A percentile compares a stretch with the other conserved stretches of the same genome.
Conservation (phyloP, 2,888 invertebrate genomes). For the Calameuta pallipes region DNA sequence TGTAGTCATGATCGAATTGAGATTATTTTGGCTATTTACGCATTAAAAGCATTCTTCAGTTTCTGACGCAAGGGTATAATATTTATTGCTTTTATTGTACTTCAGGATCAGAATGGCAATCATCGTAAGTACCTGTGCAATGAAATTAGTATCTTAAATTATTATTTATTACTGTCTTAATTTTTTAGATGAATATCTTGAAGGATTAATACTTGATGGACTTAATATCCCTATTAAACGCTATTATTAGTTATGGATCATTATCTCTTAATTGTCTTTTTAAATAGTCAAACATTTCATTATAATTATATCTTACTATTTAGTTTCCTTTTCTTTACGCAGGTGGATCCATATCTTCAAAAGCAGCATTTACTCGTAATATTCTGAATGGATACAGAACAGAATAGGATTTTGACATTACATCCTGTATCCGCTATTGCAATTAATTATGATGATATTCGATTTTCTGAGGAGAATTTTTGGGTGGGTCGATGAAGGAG, state of each 20-base stretch:
- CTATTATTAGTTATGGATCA: background rate
- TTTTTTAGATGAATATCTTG: background rate
- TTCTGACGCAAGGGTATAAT: background rate
- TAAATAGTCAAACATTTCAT: background rate
- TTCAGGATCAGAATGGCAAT: background rate
- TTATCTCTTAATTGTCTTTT: background rate
- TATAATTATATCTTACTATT: background rate
- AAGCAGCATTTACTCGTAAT: background rate
- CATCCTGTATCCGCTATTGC: background rate
- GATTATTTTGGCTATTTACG: background rate
- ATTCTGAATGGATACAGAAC: background rate
- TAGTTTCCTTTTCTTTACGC: background rate
- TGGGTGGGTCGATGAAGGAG: conserved; percentile 44
- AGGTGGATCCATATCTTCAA: background rate
- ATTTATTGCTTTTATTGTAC: background rate
- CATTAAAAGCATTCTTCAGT: background rate
- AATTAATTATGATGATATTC: conserved; percentile 34
- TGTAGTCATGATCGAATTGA: background rate
- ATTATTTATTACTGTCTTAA: background rate
- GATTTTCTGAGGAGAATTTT: conserved; percentile 50
- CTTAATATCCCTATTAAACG: background rate
- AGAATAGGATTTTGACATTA: background rate
- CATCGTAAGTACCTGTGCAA: background rate
- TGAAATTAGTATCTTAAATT: background rate
- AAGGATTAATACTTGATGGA: background rate